These are phyloP conservation scores for Calonectris borealis DNA, from an alignment of 2,113 vertebrate genomes.

Conservation along the genomic window DNA sequence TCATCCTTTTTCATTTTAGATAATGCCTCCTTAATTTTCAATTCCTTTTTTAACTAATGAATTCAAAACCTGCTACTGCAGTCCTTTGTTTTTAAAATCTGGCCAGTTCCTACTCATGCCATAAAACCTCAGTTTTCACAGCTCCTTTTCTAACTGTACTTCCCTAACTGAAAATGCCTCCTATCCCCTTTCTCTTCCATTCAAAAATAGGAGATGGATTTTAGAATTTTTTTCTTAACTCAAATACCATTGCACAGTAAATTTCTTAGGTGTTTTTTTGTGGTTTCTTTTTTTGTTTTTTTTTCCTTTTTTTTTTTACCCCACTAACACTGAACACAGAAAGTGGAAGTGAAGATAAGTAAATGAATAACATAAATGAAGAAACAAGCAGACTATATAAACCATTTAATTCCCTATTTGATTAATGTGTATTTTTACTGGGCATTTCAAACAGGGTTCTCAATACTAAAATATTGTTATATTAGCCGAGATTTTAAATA, in stretches of 20 bases:
- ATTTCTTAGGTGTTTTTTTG: fast-evolving
- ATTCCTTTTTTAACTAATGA: not conserved
- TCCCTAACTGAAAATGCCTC: not conserved
- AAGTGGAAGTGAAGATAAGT: not conserved
- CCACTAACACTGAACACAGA: not conserved
- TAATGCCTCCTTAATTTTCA: not conserved
- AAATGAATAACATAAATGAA: not conserved
- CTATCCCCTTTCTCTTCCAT: not conserved
- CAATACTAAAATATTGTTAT: not conserved
- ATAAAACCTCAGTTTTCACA: not conserved
- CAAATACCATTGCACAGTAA: not conserved
- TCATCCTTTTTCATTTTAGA: not conserved
- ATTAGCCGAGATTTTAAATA: not conserved
- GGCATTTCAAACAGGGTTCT: not conserved
- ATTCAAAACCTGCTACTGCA: not conserved
- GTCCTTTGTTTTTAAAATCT: not conserved
- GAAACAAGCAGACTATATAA: not conserved
- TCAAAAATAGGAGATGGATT: not conserved
- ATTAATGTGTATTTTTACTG: not conserved
- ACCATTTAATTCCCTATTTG: not conserved
- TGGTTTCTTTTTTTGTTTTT: too few species aligned
- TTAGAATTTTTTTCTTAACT: not conserved
- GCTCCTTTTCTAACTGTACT: not conserved
- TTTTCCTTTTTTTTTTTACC: not conserved
- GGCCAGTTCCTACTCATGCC: not conserved